Conservation (phyloP, 2,113 vertebrate genomes). For the Hemiprocne comata region DNA sequence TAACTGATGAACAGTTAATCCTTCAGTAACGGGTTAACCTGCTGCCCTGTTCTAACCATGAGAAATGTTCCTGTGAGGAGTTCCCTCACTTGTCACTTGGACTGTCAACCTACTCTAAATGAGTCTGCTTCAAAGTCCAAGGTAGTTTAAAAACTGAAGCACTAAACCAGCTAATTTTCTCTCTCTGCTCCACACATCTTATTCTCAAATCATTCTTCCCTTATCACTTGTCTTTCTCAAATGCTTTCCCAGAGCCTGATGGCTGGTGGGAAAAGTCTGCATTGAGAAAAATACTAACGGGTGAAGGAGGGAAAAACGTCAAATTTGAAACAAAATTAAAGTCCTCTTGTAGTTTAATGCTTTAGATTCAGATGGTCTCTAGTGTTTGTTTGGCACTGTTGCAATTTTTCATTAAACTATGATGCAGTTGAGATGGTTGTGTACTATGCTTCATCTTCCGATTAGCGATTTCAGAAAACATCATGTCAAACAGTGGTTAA, state of each 20-base stretch:
- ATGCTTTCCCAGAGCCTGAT: not conserved
- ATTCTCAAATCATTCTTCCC: conserved; percentile 48
- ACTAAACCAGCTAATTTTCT: conserved; percentile 14
- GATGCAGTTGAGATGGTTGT: not conserved
- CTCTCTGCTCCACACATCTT: conserved; percentile 4
- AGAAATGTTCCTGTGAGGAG: conserved; percentile 51
- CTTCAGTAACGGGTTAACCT: conserved; percentile 63
- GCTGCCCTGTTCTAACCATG: conserved; percentile 42
- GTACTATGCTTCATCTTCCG: not conserved
- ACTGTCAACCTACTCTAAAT: conserved; percentile 37
- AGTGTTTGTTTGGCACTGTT: not conserved
- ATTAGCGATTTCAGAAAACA: not conserved
- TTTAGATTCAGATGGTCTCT: not conserved
- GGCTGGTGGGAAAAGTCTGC: not conserved
- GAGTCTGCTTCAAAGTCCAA: conserved; percentile 31
- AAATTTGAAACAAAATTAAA: not conserved
- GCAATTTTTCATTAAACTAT: not conserved
- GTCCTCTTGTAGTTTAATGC: not conserved
- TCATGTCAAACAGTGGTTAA: not conserved
- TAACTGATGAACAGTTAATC: conserved; percentile 64
- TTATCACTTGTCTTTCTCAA: conserved; percentile 22
- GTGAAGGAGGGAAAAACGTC: not conserved
- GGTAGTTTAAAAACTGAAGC: not conserved
- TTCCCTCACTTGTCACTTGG: conserved; percentile 61
- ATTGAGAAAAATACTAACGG: not conserved